Evolutionary conservation across 2,888 invertebrate species (phyloP), one percentile per base, ranked within the genome.

Genomic region (Dryadula phaetusa): DNA sequence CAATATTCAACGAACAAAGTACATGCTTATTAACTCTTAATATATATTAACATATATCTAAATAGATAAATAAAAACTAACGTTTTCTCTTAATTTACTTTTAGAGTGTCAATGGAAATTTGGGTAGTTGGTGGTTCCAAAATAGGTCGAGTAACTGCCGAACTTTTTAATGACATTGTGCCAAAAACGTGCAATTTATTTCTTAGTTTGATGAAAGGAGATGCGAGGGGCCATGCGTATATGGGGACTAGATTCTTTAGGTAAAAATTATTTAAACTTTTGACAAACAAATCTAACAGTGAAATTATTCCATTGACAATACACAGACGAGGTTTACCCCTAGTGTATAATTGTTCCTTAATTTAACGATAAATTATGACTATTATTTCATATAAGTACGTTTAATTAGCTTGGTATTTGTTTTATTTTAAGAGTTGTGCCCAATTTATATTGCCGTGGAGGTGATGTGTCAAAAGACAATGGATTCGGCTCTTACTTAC

Each of bases 381-480:
- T n/a, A n/a, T n/a, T n/a, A n/a, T 12, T 16, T 20, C 34, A 42
- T 66, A 32, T 18, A 22, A 22, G 4, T 7, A 12, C 22, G 18
- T 10, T n/a, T 34, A 8, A n/a, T 32, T n/a, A 7, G 25, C 18
- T 49, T 49, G 6, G 1, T 22, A 52, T 67, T 7, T 73, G 42
- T 10, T 49, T 3, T 12, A 10, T 34, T 60, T 37, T 25, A 37
- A 93, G 94, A 63, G 87, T 94, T 63, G 90, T 94, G 10, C 90
- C 93, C 0, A 87, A 90, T 20, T 86, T 94, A 66, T 94, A 92
- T 83, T 94, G 94, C 75, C 90, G 94, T 66, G 94, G 93, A 14
- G 94, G 94, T 7, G 94, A 94, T 75, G 93, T 94, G 20, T 80
- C 82, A 0, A 93, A 93, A 69, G 93, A 94, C 73, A 93, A 94